Conservation (phyloP, 2,113 vertebrate genomes). For the Cettia cetti region DNA sequence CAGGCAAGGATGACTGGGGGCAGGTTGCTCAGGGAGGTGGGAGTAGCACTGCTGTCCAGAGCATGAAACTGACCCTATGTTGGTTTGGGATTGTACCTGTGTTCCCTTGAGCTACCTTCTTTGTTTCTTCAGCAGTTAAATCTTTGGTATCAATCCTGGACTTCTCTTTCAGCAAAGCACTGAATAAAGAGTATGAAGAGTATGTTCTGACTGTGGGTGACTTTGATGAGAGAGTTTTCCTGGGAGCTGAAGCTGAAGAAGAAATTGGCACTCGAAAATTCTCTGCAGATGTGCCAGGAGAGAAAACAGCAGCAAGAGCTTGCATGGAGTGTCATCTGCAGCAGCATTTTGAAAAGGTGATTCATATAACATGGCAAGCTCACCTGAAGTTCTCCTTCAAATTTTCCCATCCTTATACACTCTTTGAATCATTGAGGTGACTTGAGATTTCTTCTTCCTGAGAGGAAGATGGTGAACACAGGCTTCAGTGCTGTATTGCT, state of each 20-base stretch:
- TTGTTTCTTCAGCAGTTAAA: background rate
- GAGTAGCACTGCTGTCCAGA: background rate
- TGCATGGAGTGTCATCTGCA: constrained; percentile 83
- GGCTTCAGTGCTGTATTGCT: background rate
- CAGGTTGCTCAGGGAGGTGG: background rate
- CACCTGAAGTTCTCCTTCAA: background rate
- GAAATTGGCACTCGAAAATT: constrained; percentile 92
- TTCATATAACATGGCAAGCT: background rate
- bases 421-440: background rate
- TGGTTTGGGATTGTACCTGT: background rate
- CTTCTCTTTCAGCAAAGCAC: constrained; percentile 83
- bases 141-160: background rate
- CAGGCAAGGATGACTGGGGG: rapidly evolving
- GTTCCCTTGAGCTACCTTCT: background rate
- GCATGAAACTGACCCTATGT: background rate
- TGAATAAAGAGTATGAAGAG: constrained; percentile 96
- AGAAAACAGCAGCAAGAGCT: constrained; percentile 68
- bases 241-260: constrained; percentile 93
- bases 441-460: background rate
- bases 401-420: background rate
- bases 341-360: constrained; percentile 92
- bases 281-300: constrained; percentile 60
- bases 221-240: constrained; percentile 95
- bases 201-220: constrained; percentile 94
- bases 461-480: background rate